Evolutionary conservation across 1,140 invertebrate species (phyloP), one percentile per base, ranked within the genome.

Genomic region (Caenorhabditis briggsae): DNA sequence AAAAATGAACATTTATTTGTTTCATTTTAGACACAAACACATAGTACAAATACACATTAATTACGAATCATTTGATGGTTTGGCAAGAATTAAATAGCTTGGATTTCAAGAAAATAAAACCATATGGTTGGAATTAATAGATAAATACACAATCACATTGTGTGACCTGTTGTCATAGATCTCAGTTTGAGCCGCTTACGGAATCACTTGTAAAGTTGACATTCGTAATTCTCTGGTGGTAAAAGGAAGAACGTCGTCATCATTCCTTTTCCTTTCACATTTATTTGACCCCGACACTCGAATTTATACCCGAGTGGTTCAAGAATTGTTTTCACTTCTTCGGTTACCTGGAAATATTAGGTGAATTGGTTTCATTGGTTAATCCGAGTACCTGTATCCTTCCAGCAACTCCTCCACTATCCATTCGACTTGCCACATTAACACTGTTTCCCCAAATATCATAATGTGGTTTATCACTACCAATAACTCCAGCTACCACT

Each of bases 391-490:
- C 86, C 94, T 98, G 97, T 90, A 98, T 97, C 88, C 95, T 96
- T 11, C 96, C 96, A 86, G 96, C 96, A 94, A 97, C 97, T 41
- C 97, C 97, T 1, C 97, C 98, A 91, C 96, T 97, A 92, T 98
- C 97, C 96, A 98, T 98, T 83, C 97, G 94, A 0, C 96, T 97
- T 5, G 97, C 96, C 78, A 98, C 97, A 93, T 99, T 99, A 6
- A 92, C 91, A 0, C 97, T 96, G 93, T 99, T 97, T 0, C 97
- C 97, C 97, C 97, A 99, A 82, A 99, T 98, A 92, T 98, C 97
- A 89, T 98, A 99, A 91, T 97, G 96, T 16, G 98, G 93, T 91
- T 98, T 98, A 0, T 96, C 96, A 0, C 96, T 97, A 0, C 97
- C 97, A 70, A 98, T 98, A 0, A 99, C 97, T 2, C 97, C 97